Evolutionary conservation across 2,888 invertebrate species (phyloP), one percentile per base, ranked within the genome.

Genomic region (Temnothorax rugatulus): DNA sequence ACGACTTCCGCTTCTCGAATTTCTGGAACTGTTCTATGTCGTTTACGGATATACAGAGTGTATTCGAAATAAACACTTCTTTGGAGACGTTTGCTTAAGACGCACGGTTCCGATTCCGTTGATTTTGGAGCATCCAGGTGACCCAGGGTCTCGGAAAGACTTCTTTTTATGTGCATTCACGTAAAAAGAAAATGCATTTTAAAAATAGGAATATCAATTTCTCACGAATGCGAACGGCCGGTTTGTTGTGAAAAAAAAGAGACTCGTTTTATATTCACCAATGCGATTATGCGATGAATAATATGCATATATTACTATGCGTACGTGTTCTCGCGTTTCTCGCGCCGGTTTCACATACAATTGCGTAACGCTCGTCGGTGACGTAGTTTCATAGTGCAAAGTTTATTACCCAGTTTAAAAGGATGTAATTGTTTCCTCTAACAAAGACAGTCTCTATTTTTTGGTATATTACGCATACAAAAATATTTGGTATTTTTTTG

Each of bases 331-430:
- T 66, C 50, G 7, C 44, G 18, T 41, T 79, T 21, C 44, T 79
- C 52, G 52, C 52, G 15, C 59, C 44, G 4, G n/a, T 47, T 79
- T 73, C 8, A 21, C 54, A 71, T 34, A 18, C 13, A 79, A 79
- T 79, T 79, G 71, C 79, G 18, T 81, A 81, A 81, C 34, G 38
- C 8, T 38, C n/a, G 11, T 18, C 1, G 8, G 44, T 79, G 54
- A 73, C 15, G 57, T 11, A n/a, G 13, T 52, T 52, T 21, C 18
- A 21, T 7, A 44, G 21, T 25, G 9, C 38, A 4, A 76, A 13
- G 15, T 18, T 54, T 76, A 25, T 54, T 76, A 25, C 1, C n/a
- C 18, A 57, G 25, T 71, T 38, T 71, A 44, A 0, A 0, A 71
- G 4, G 1, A 4, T 29, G 4, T 18, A 9, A 29, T 15, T 68